Base-by-base conservation (phyloP, 2,797 vertebrate genomes). In the Rachycentron canadum region DNA sequence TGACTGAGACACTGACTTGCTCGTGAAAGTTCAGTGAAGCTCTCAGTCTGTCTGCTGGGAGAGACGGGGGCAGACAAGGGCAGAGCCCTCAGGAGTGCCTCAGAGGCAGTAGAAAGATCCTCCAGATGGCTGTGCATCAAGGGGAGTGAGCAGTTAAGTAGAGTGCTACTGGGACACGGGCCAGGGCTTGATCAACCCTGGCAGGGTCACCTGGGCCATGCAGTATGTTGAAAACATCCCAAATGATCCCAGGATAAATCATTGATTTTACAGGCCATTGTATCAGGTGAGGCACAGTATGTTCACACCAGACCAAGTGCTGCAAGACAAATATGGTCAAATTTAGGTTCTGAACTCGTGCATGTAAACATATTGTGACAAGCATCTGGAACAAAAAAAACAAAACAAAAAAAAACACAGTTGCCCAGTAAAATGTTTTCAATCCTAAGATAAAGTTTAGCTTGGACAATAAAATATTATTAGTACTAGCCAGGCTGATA, bases 101-200 rank as follows among this genome's bases (percentile, higher is more conserved):
- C 53, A 45, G 61, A 73, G 34, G 71, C 62, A 79, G 45, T 63
- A 73, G 17, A 57, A 53, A 79, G 43, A 83, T 84, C 62, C 61
- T 83, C 69, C 64, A 82, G 81, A 81, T 87, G 78, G 81, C 68
- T 73, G 55, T 50, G 56, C 45, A 83, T 83, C 50, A 84, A 75
- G 78, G 59, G 43, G 73, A 68, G 68, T 5, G 59, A 80, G 67
- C 61, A 32, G 30, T n/a, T 32, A 38, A 61, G 58, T 45, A 64
- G 50, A 82, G 55, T 19, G 71, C 32, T 50, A 9, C 73, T 81
- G 76, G 79, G 79, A 81, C 3, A 25, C 3, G 1, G 36, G 56
- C 70, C 75, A 76, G 59, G 26, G 74, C 25, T 79, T 73, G 41
- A 90, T 87, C 67, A 82, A 49, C 34, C 38, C 64, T 49, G 40